phyloP scores from a whole-genome alignment of 2,888 invertebrate genomes.

The Tubulanus polymorphus region DNA sequence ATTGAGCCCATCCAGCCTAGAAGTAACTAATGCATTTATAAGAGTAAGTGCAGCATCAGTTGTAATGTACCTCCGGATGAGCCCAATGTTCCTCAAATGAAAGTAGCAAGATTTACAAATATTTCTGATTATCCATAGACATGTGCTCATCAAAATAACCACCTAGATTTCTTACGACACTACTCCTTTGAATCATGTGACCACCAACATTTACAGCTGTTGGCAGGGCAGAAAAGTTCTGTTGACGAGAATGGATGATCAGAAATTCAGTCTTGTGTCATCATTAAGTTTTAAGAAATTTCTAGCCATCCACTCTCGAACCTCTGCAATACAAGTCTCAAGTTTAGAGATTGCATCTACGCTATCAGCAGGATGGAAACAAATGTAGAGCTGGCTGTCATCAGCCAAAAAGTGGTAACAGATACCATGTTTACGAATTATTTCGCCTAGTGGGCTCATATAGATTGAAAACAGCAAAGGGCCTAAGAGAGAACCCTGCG shows the following conservation, averaged over 20 bases:
- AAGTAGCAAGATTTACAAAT: background rate
- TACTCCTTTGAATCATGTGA: no score
- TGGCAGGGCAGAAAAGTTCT: no score
- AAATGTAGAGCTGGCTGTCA: conserved; percentile 15
- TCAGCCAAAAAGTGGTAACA: conserved; percentile 19
- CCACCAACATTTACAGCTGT: no score
- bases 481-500: conserved; percentile 11
- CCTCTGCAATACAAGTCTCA: conserved; percentile 20
- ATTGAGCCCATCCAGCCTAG: background rate
- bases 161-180: no score
- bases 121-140: no score
- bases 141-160: background rate
- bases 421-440: conserved; percentile 10
- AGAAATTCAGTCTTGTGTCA: no score
- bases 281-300: background rate
- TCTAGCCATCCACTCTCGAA: conserved; percentile 3
- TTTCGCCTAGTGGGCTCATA: conserved; percentile 1
- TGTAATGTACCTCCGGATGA: background rate
- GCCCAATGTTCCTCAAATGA: background rate
- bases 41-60: background rate
- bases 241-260: no score
- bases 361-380: conserved; percentile 8
- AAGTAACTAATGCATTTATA: background rate
- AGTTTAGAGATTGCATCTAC: background rate
- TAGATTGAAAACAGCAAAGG: conserved; percentile 14